phyloP scores from a whole-genome alignment of 2,888 invertebrate species.

The Ceriagrion tenellum region DNA sequence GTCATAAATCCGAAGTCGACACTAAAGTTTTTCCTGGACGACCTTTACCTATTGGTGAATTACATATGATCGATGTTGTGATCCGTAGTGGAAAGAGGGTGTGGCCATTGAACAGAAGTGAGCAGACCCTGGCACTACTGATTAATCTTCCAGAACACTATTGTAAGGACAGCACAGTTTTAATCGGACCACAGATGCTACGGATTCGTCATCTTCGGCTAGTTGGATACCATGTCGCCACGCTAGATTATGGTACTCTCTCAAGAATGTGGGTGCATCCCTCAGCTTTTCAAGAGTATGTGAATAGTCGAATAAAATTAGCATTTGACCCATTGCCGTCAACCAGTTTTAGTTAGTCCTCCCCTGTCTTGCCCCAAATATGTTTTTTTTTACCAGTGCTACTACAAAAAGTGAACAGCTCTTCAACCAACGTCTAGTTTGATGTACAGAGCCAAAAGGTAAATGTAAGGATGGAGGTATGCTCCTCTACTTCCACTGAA shows the following conservation, averaged over 20 bases:
- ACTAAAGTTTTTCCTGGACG: conserved; percentile 80
- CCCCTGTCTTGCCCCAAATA: background rate
- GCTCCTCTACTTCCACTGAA: no score
- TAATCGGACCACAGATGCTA: conserved; percentile 84
- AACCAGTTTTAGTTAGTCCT: background rate
- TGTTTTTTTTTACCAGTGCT: background rate
- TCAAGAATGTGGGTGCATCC: conserved; percentile 79
- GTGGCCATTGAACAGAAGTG: conserved; percentile 78
- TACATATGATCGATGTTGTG: conserved; percentile 83
- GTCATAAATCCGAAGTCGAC: conserved; percentile 62
- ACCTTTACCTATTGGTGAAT: conserved; percentile 80
- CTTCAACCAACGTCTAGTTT: no score
- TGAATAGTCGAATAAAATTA: conserved; percentile 78
- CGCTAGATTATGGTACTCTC: conserved; percentile 80
- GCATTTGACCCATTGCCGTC: conserved; percentile 74
- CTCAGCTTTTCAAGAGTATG: conserved; percentile 79
- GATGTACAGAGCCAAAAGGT: no score
- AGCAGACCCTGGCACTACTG: conserved; percentile 80
- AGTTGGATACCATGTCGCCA: conserved; percentile 83
- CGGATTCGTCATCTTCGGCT: conserved; percentile 82
- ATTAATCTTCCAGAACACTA: conserved; percentile 85
- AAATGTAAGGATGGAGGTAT: no score
- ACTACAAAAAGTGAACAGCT: background rate
- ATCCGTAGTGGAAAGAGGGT: conserved; percentile 77
- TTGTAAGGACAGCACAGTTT: conserved; percentile 80